A percentile compares a stretch with the other conserved stretches of the same genome.
These are phyloP conservation scores for Sarcophaga peregrina DNA, from an alignment of 1,140 invertebrate genomes.

Conservation along the genomic window DNA sequence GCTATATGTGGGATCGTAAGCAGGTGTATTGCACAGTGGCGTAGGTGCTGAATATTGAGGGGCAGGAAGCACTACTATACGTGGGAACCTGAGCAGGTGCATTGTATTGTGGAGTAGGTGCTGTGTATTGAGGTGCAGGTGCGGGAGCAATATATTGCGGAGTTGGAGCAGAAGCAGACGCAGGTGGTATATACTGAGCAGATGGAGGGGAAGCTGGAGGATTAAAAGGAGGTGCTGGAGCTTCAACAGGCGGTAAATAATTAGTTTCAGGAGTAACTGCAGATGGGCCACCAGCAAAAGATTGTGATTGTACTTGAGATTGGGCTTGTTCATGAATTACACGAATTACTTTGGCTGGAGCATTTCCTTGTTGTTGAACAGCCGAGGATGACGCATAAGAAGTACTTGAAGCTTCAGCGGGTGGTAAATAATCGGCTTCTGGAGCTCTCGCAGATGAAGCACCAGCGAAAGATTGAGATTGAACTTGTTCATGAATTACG, in stretches of 20 bases:
- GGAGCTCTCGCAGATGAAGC: conserved; percentile 34
- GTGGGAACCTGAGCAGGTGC: conserved; percentile 36
- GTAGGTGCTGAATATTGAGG: not conserved
- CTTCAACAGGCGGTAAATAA: not conserved
- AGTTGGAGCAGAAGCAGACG: conserved; percentile 48
- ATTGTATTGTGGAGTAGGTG: conserved; percentile 46
- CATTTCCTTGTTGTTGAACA: not conserved
- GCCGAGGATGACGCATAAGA: not conserved
- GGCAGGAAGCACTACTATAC: not conserved
- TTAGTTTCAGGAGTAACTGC: not conserved
- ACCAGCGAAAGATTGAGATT: conserved; percentile 25
- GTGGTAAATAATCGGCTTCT: not conserved
- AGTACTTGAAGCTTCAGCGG: not conserved
- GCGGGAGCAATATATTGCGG: conserved; percentile 41
- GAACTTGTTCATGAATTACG: conserved; percentile 58
- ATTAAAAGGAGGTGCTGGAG: conserved; percentile 43
- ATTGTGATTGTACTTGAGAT: not conserved
- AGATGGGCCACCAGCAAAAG: not conserved
- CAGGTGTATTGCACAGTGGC: conserved; percentile 47
- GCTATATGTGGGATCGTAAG: conserved; percentile 40
- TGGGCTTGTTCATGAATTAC: conserved; percentile 2
- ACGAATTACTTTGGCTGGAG: not conserved
- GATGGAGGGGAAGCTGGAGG: conserved; percentile 42
- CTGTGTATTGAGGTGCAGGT: not conserved
- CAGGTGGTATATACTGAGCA: not conserved